Evolutionary conservation across 2,797 vertebrate species (phyloP).

Genomic region (Crenichthys baileyi): DNA sequence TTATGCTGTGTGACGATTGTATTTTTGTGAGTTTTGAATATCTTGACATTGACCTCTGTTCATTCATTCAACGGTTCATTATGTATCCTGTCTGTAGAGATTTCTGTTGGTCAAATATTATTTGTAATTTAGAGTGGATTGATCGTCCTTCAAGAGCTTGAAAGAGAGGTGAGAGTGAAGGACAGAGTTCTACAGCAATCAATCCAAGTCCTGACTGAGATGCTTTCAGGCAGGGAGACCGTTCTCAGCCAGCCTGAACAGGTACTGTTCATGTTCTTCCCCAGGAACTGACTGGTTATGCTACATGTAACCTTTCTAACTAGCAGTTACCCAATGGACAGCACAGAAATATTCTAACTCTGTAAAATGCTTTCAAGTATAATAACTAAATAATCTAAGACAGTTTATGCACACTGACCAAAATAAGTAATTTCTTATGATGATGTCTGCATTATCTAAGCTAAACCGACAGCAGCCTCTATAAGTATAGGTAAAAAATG

Average conservation of each 20-base stretch:
- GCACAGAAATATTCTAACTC: neutral
- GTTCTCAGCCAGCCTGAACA: slow-evolving; percentile 71
- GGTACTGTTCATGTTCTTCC: slow-evolving; percentile 72
- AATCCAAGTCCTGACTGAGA: slow-evolving; percentile 79
- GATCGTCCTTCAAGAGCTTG: slow-evolving; percentile 81
- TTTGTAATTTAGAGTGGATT: slow-evolving; percentile 81
- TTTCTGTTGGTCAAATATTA: neutral
- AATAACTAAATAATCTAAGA: neutral
- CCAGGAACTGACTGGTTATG: neutral
- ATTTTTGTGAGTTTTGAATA: slow-evolving; percentile 1
- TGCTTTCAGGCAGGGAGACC: slow-evolving; percentile 76
- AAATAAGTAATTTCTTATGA: neutral
- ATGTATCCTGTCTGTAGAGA: neutral
- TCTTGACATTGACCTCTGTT: neutral
- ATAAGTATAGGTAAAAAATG: neutral
- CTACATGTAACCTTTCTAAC: neutral
- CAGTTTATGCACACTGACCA: neutral
- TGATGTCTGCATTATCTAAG: neutral
- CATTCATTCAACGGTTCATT: neutral
- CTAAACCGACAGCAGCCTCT: neutral
- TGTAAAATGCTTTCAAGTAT: neutral
- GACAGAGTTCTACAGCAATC: slow-evolving; percentile 85
- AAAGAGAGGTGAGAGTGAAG: slow-evolving; percentile 83
- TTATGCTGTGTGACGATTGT: neutral
- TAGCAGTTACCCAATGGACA: neutral